Evolutionary conservation across 2,113 vertebrate species (phyloP).

Genomic region (Hirundichthys speculiger): DNA sequence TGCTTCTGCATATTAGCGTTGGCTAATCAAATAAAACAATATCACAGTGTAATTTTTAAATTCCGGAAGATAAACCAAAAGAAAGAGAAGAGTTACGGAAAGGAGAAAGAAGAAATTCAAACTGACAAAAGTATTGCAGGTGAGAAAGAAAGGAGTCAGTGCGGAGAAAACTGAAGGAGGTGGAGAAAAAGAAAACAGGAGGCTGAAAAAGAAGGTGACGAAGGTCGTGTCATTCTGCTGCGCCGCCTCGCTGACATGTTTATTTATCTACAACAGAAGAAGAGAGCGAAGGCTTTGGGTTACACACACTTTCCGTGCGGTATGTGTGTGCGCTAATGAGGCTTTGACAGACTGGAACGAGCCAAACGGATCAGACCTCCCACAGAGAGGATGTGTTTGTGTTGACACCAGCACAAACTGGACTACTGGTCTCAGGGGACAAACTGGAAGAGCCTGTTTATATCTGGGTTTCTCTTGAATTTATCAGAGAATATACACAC

Average conservation of each 20-base stretch:
- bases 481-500: background rate
- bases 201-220: background rate
- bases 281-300: slow-evolving; percentile 10
- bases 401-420: slow-evolving; percentile 30
- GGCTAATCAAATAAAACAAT: too few species aligned
- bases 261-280: slow-evolving; percentile 55
- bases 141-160: background rate
- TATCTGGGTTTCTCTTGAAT: background rate
- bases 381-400: slow-evolving; percentile 33
- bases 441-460: background rate
- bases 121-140: slow-evolving; percentile 1
- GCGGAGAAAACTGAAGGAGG: background rate
- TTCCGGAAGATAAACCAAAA: slow-evolving; percentile 10
- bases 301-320: slow-evolving; percentile 7
- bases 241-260: slow-evolving; percentile 48
- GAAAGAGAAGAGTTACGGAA: background rate
- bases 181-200: background rate
- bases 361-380: slow-evolving; percentile 32
- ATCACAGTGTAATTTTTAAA: too few species aligned
- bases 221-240: slow-evolving; percentile 6
- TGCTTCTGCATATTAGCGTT: too few species aligned
- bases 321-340: background rate
- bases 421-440: slow-evolving; percentile 9
- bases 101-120: background rate
- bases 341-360: slow-evolving; percentile 16